Evolutionary conservation across 2,888 invertebrate species (phyloP), one percentile per base, ranked within the genome.

Genomic region (Coronaproctus castanopsis): DNA sequence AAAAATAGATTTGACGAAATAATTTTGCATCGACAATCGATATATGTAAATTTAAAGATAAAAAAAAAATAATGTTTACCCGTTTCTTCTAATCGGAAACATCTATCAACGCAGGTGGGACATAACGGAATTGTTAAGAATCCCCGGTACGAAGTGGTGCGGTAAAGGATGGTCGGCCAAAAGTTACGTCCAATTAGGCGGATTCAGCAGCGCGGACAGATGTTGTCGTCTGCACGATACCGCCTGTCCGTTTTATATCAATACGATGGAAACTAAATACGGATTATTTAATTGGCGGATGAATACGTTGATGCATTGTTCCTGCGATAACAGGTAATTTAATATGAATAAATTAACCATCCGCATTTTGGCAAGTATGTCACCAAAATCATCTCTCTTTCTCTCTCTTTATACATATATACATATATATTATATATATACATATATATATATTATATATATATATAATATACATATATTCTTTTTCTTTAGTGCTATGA

Each of bases 121-220:
- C 52, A 52, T 59, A 22, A 52, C 51, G 48, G 56, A 59, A 24
- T 52, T 59, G 55, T 77, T 90, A 60, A 80, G 87, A 63, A 82
- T 88, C 54, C 91, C 91, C 1, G 91, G 91, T 55, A 92, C 92
- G 1, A 85, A 87, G 70, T 93, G 92, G 92, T 93, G 93, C 72
- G 93, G 93, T 22, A 84, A 85, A 66, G 92, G 92, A 1, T 83
- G 82, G 69, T 80, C 82, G 0, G 90, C 91, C 3, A 78, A 80
- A 52, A 80, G 82, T 64, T 87, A 86, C 71, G 84, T 84, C 58
- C 83, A 88, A 66, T 78, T 92, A 53, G 92, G 91, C 8, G 85
- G 85, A 52, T 85, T 89, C 70, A 80, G 84, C 48, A 77, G 79
- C 62, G 87, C 89, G 20, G 93, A 93, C 69, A 76, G 81, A 63